Evolutionary conservation across 64 coral and sea anemone species (phyloP).

Genomic region (Astreopora myriophthalma): DNA sequence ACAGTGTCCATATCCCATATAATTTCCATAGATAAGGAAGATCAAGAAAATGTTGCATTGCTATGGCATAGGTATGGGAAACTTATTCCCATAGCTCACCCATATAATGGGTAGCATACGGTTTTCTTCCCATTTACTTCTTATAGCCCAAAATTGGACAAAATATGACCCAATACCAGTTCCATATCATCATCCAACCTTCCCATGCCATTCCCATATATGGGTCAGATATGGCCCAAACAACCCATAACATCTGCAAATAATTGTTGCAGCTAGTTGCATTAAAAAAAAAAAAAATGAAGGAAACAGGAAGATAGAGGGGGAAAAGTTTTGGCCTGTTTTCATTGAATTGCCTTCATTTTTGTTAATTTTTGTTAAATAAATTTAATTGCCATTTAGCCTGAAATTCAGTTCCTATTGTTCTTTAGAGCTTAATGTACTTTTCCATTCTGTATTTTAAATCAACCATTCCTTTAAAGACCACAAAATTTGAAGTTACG

Average conservation of each 20-base stretch:
- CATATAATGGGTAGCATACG: neutral
- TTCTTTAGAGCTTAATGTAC: too few relatives aligned
- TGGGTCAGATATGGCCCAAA: slow-evolving; percentile 44
- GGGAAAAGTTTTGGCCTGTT: too few relatives aligned
- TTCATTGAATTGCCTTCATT: too few relatives aligned
- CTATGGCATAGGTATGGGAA: neutral
- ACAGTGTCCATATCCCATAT: slow-evolving; percentile 27
- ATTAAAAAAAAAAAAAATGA: too few relatives aligned
- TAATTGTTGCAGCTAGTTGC: too few relatives aligned
- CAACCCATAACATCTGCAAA: neutral
- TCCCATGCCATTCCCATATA: slow-evolving; percentile 50
- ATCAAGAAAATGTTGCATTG: neutral
- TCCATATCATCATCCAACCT: slow-evolving; percentile 15
- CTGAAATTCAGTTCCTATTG: too few relatives aligned
- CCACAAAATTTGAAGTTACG: too few relatives aligned
- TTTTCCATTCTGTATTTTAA: too few relatives aligned
- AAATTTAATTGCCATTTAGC: too few relatives aligned
- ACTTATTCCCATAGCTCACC: slow-evolving; percentile 19
- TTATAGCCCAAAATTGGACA: slow-evolving; percentile 16
- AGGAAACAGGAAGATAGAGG: too few relatives aligned
- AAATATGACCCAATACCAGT: slow-evolving; percentile 38
- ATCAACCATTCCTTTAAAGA: too few relatives aligned
- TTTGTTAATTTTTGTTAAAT: too few relatives aligned
- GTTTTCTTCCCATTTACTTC: slow-evolving; percentile 13
- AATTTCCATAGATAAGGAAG: slow-evolving; percentile 33